Percentiles rank a stretch among this genome's conserved stretches.
phyloP scores from a whole-genome alignment of 2,888 invertebrate species.

The Alitta virens region DNA sequence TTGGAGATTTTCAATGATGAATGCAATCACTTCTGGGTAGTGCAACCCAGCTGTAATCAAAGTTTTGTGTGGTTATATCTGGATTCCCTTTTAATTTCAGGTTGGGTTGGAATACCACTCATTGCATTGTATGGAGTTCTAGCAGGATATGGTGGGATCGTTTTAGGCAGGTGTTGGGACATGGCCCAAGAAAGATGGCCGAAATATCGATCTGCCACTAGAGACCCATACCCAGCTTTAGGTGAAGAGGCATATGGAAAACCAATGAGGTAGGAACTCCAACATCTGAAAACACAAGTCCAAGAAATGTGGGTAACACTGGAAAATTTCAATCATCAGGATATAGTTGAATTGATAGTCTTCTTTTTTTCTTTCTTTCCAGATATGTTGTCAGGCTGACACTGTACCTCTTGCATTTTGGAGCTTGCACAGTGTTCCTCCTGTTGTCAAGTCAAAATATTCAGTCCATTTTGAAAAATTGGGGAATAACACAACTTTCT shows the following conservation, averaged over 20 bases:
- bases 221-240: conserved; percentile 81
- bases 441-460: conserved; percentile 72
- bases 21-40: too few species aligned
- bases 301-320: too few species aligned
- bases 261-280: conserved; percentile 16
- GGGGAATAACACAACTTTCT: conserved; percentile 61
- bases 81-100: conserved; percentile 60
- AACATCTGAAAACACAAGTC: too few species aligned
- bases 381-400: conserved; percentile 63
- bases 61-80: too few species aligned
- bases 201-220: conserved; percentile 61
- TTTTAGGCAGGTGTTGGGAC: conserved; percentile 79
- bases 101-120: conserved; percentile 68
- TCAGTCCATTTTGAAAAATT: conserved; percentile 65
- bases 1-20: too few species aligned
- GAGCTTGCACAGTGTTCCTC: conserved; percentile 66
- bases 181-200: conserved; percentile 71
- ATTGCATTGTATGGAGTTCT: conserved; percentile 64
- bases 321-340: too few species aligned
- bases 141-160: conserved; percentile 75
- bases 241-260: conserved; percentile 75
- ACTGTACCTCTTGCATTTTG: conserved; percentile 68
- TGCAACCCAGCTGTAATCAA: too few species aligned
- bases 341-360: too few species aligned
- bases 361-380: conserved; percentile 7